Evolutionary conservation across 2,797 vertebrate genomes (phyloP), one percentile per base, ranked within the genome.

Genomic region (Geotrypetes seraphini): DNA sequence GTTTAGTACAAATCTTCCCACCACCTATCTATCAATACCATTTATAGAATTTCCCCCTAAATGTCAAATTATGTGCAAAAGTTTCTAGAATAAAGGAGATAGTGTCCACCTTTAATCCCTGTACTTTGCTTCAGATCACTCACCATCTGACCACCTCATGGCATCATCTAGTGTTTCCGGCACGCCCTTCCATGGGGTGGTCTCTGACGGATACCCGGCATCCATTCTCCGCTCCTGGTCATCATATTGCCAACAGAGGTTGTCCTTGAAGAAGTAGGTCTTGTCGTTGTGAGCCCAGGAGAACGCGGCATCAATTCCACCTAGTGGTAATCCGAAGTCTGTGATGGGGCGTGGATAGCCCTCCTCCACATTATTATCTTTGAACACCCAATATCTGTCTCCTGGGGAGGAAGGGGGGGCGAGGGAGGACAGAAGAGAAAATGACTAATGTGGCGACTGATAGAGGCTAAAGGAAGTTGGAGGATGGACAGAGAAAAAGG

Each of bases 261-360:
- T 81, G 66, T 85, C 91, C 73, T 89, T 97, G 78, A 98, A 97
- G 81, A 98, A 97, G 60, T 97, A 98, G 34, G 95, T 97, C 78
- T 94, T 98, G 58, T 95, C 92, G 31, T 90, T 92, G 78, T 90
- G 91, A 3, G 87, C 72, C 90, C 92, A 96, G 59, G 90, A 87
- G 33, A 97, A 95, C 4, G 88, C 91, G 0, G 90, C 92, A 0
- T 98, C 91, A 3, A 98, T 68, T 6, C 87, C 87, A 13, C 90
- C 91, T 2, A 43, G 48, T 0, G 96, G 90, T 12, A 99, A 72
- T 29, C 95, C 89, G 0, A 96, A 96, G 76, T 99, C 96, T 0
- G 79, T 90, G 69, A 96, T 78, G 0, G 84, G 84, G 27, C 95
- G 83, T 2, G 96, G 96, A 61, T 90, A 97, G 16, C 92, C 92